Evolutionary conservation across 1,140 invertebrate species (phyloP), one percentile per base, ranked within the genome.

Genomic region (Hestina assimilis): DNA sequence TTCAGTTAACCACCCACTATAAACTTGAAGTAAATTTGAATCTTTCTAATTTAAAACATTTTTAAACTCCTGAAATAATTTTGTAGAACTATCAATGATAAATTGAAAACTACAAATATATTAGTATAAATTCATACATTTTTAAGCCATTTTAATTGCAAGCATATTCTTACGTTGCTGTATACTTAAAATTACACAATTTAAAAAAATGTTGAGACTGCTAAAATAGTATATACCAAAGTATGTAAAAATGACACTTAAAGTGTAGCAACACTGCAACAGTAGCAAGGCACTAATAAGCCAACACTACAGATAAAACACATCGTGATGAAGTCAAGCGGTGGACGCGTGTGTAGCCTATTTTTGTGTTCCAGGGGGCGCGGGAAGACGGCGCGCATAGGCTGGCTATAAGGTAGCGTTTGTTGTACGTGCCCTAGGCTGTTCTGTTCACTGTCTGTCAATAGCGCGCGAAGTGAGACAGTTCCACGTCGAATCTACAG

Each of bases 351-450:
- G 84, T 86, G 82, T 82, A 89, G 84, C 86, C 64, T 89, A 62
- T 89, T 88, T 72, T 87, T 89, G 79, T 89, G 83, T 89, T 89
- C 57, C 88, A 89, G 88, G 83, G 83, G 83, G 83, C 69, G 86
- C 57, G 65, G 72, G 68, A 60, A 71, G 85, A 57, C 77, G 79
- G 77, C 83, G 83, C 77, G 83, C 77, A 69, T 87, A 85, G 79
- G 77, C 79, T 70, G 71, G 74, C 57, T 56, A 77, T 40, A 48
- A 87, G 85, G 84, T 87, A 87, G 87, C 78, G 80, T 89, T 77
- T 14, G 83, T 89, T 89, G 88, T 89, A 84, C 87, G 88, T 89
- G 83, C 79, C 66, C 74, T 89, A 89, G 88, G 88, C 77, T 89
- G 81, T 84, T 82, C 71, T 87, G 82, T 84, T 84, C 84, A 87